Conservation (phyloP, 1,140 invertebrate species). For the Ephestia elutella region DNA sequence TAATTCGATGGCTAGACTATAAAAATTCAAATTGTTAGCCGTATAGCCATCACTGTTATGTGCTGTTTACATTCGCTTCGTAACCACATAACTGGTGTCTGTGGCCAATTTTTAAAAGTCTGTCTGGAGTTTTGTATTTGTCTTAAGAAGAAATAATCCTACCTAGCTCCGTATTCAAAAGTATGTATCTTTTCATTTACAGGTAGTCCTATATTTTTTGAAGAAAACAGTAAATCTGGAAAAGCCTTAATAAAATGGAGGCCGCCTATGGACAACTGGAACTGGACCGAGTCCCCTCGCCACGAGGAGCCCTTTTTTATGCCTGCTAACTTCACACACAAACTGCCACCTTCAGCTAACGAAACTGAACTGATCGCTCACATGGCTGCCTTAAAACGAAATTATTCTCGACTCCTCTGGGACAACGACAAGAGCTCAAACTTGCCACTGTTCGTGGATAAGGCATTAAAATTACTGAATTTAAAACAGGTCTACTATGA, state of each 20-base stretch:
- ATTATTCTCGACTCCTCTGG: constrained; percentile 81
- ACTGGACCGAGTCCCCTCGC: constrained; percentile 64
- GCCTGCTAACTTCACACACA: constrained; percentile 71
- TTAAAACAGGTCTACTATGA: constrained; percentile 87
- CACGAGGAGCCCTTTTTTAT: constrained; percentile 72
- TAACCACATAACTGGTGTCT: not conserved
- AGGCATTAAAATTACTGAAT: constrained; percentile 86
- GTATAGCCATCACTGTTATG: not conserved
- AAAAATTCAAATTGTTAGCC: not conserved
- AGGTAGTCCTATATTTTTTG: constrained; percentile 66
- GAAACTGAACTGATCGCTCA: constrained; percentile 75
- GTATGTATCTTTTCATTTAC: too few species aligned
- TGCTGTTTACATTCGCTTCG: not conserved
- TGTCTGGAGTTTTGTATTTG: too few species aligned
- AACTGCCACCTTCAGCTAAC: constrained; percentile 64
- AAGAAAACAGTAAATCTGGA: constrained; percentile 41
- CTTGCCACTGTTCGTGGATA: constrained; percentile 85
- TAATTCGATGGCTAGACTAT: not conserved
- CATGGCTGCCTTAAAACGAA: constrained; percentile 65
- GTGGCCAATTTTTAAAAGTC: constrained; percentile 5
- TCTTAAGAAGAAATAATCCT: too few species aligned
- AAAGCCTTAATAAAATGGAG: constrained; percentile 74
- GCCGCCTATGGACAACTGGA: constrained; percentile 73
- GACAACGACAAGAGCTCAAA: constrained; percentile 80
- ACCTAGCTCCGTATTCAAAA: too few species aligned